These are phyloP conservation scores for Bettongia penicillata DNA, from an alignment of 2,113 vertebrate species.

Conservation along the genomic window DNA sequence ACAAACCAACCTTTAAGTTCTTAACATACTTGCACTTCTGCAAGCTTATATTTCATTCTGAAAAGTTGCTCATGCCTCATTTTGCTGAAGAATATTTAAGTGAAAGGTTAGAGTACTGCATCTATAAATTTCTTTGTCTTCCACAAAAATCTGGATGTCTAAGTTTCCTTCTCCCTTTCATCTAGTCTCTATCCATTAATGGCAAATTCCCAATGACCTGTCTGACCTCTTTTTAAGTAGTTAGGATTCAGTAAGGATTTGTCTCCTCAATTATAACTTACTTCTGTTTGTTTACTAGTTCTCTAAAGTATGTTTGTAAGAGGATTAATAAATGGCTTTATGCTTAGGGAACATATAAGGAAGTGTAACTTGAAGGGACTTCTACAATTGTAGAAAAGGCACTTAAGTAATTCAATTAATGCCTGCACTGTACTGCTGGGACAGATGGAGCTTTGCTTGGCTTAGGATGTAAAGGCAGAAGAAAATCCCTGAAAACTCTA, in stretches of 20 bases:
- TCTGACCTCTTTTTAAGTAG: constrained; percentile 30
- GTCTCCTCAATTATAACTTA: constrained; percentile 29
- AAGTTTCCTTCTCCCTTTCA: not conserved
- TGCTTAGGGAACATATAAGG: constrained; percentile 5
- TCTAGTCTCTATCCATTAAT: not conserved
- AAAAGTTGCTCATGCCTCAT: not conserved
- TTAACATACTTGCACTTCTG: not conserved
- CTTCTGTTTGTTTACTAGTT: constrained; percentile 18
- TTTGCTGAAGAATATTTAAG: not conserved
- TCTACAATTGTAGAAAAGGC: constrained; percentile 34
- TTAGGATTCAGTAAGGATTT: not conserved
- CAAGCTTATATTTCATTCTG: not conserved
- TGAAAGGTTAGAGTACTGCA: not conserved
- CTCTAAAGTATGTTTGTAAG: constrained; percentile 34
- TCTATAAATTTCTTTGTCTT: not conserved
- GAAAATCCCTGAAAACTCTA: not conserved
- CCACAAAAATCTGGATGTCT: not conserved
- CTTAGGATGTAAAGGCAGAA: not conserved
- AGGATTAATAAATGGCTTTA: constrained; percentile 43
- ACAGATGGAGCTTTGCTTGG: not conserved
- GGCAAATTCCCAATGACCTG: not conserved
- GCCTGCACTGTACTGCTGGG: not conserved
- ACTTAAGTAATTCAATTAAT: constrained; percentile 45
- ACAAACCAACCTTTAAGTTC: not conserved
- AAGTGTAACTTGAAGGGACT: constrained; percentile 14